Conservation (phyloP, 1,140 invertebrate genomes). For the Mercenaria mercenaria region DNA sequence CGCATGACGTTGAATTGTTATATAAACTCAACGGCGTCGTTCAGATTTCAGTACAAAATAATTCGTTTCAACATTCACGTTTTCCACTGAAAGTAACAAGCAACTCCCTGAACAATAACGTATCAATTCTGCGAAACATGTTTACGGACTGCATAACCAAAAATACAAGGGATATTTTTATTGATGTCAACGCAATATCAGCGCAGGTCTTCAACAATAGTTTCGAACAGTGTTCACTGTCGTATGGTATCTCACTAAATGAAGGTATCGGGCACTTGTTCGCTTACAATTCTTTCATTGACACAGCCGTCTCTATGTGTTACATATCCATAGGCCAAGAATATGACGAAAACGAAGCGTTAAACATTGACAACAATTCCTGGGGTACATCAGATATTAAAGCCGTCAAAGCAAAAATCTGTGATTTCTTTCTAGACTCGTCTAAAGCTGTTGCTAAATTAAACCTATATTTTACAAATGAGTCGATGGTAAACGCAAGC, state of each 20-base stretch:
- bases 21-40: neutral
- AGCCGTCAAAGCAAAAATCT: slow-evolving; percentile 4
- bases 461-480: neutral
- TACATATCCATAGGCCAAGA: neutral
- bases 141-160: neutral
- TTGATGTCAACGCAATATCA: neutral
- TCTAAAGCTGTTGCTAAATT: neutral
- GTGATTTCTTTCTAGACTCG: slow-evolving; percentile 34
- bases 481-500: neutral
- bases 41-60: neutral
- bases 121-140: neutral
- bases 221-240: neutral
- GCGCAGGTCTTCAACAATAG: neutral
- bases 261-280: neutral
- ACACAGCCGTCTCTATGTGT: neutral
- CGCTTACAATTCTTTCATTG: neutral
- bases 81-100: neutral
- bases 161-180: neutral
- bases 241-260: neutral
- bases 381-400: slow-evolving; percentile 9
- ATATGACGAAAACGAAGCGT: neutral
- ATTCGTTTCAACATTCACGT: neutral
- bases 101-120: neutral
- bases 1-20: neutral
- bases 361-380: neutral